Conservation (phyloP, 2,888 invertebrate species). For the Napeogenes sylphis region DNA sequence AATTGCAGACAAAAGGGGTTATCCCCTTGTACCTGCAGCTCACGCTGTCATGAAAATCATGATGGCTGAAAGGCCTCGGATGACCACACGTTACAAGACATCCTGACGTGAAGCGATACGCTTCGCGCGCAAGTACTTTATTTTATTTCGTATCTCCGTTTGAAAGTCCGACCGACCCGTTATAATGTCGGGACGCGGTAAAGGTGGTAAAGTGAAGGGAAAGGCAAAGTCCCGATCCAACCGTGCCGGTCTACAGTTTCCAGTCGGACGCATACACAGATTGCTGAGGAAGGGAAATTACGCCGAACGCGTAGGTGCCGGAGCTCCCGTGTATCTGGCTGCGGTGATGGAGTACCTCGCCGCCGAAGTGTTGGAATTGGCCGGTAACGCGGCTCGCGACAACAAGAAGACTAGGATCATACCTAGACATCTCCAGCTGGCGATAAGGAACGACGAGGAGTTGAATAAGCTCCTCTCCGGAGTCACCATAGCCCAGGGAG, state of each 20-base stretch:
- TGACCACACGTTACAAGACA: no score
- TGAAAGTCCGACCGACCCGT: no score
- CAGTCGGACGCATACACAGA: constrained; percentile 75
- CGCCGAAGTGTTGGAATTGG: constrained; percentile 81
- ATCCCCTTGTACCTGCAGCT: no score
- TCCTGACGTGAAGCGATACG: no score
- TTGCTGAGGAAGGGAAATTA: constrained; percentile 75
- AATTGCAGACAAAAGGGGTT: no score
- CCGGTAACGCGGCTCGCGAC: constrained; percentile 81
- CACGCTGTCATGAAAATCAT: no score
- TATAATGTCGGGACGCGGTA: constrained; percentile 31
- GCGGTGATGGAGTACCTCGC: constrained; percentile 81
- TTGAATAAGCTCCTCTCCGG: constrained; percentile 83
- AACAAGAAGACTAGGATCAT: constrained; percentile 86
- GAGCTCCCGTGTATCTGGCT: constrained; percentile 71
- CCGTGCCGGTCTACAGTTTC: constrained; percentile 77
- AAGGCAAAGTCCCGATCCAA: constrained; percentile 68
- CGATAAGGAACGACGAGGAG: constrained; percentile 21
- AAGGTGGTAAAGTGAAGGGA: constrained; percentile 38
- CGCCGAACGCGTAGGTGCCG: constrained; percentile 75
- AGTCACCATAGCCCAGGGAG: constrained; percentile 89
- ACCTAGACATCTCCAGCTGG: constrained; percentile 55
- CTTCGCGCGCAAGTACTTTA: no score
- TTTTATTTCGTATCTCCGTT: no score
- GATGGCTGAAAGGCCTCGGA: no score